Base-by-base conservation (phyloP, 2,888 invertebrate species). In the Synergus itoensis region DNA sequence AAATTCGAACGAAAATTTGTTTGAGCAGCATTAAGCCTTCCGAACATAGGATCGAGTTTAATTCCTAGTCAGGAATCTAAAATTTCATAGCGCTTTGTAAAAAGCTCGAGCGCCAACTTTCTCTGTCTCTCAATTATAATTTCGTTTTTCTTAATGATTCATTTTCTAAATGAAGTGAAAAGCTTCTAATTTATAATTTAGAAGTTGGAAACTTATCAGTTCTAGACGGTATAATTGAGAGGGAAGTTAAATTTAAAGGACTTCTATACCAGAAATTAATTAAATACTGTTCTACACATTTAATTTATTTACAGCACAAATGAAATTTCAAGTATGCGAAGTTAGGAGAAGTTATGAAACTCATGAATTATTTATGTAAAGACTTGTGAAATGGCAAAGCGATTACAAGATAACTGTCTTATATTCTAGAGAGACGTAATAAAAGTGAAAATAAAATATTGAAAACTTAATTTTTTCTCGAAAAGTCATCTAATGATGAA, bases 11-110 rank as follows among this genome's bases (percentile, higher is more conserved):
- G 21, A 9, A 28, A 69, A 48, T 69, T 40, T 73, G 36, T 73
- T 73, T 73, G 28, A 53, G 53, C n/a, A 53, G n/a, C 73, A 28
- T 69, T 69, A 69, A 69, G 69, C 45, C 69, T 48, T 16, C n/a
- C 45, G 9, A 48, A 45, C 28, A 45, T 9, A 48, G 48, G 45
- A 48, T 69, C 69, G 3, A 48, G 21, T 28, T 69, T 28, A 45
- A 48, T 69, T 21, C 18, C 40, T n/a, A 4, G 12, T 18, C 36
- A 16, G 4, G 64, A 8, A 40, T 64, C 4, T 36, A n/a, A 40
- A 57, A 9, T 57, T 57, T 57, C 5, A 57, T 18, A 57, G n/a
- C 9, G n/a, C n/a, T 57, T n/a, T 9, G 3, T 9, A 57, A 57
- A 57, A 57, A 18, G 53, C 53, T 57, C 3, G 18, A 9, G n/a